These are phyloP conservation scores for Ceratotherium simum DNA, from an alignment of 2,113 vertebrate genomes.

Conservation along the genomic window DNA sequence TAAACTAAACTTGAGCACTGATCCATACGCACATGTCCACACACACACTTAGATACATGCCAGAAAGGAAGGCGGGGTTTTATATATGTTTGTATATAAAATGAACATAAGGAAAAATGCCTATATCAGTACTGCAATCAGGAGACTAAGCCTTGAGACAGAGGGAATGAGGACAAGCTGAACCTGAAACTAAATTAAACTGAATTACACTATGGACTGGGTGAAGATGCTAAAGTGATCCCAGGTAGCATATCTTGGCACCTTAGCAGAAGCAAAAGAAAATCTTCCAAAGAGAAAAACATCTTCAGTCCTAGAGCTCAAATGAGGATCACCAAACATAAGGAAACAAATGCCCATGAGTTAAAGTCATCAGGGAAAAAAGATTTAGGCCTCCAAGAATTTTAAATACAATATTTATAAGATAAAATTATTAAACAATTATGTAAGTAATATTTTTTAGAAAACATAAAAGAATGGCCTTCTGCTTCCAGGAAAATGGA, in stretches of 20 bases:
- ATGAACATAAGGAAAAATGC: background rate
- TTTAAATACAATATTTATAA: background rate
- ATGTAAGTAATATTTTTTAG: background rate
- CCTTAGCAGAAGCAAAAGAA: background rate
- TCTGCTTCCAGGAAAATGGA: background rate
- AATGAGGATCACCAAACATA: background rate
- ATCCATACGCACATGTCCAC: background rate
- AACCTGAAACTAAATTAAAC: background rate
- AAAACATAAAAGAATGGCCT: background rate
- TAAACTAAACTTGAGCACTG: background rate
- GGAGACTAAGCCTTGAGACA: background rate
- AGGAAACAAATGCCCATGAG: background rate
- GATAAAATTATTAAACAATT: background rate
- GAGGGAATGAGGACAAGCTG: background rate
- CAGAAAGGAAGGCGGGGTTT: background rate
- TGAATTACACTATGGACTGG: background rate
- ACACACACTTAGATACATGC: background rate
- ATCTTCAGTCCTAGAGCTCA: background rate
- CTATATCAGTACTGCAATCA: background rate
- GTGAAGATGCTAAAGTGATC: background rate
- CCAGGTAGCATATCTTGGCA: background rate
- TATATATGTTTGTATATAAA: background rate
- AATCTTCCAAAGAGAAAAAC: background rate
- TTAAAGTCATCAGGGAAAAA: background rate
- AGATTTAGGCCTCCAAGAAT: background rate